Base-by-base conservation (phyloP, 2,888 invertebrate species). In the Heliconius hortense region DNA sequence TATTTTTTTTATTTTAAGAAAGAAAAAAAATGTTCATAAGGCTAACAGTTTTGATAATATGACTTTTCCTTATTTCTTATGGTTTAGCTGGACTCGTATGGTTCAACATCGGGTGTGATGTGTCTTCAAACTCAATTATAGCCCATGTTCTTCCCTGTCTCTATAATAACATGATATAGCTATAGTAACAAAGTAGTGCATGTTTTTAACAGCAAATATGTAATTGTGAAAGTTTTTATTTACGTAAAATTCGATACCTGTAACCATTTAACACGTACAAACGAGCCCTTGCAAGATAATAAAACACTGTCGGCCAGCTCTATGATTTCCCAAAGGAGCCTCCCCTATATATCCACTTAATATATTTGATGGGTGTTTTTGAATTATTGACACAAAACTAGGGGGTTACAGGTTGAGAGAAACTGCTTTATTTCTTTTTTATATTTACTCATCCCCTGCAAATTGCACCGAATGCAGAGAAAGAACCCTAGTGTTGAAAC, bases 311-410 rank as follows among this genome's bases (percentile, higher is more conserved):
- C 64, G 26, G 70, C 67, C 13, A 70, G 69, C 73, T 75, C 56
- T 26, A 63, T 78, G 77, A 79, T 77, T 77, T 77, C 79, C 77
- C 79, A 7, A 0, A 67, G 74, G 77, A 73, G 31, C 60, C 74
- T 31, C 72, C 77, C 75, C 75, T 53, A 53, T 43, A 64, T 35
- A 72, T 69, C 68, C 70, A 75, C 74, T 64, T 64, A 71, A 71
- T 71, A 48, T 69, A 74, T 74, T 67, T 75, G 73, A 76, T 74
- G 73, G 68, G 63, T 71, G 73, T 63, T 76, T 63, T 68, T 77
- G 73, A 77, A 77, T 75, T 77, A 78, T 78, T 72, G 77, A 77
- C 77, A 77, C 69, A 75, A 48, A 63, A 64, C 53, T 67, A 35
- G 24, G 35, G 69, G 35, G 56, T 35, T 35, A 26, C 26, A 43